Base-by-base conservation (phyloP, 2,797 vertebrate species). In the Malacoraja senta region DNA sequence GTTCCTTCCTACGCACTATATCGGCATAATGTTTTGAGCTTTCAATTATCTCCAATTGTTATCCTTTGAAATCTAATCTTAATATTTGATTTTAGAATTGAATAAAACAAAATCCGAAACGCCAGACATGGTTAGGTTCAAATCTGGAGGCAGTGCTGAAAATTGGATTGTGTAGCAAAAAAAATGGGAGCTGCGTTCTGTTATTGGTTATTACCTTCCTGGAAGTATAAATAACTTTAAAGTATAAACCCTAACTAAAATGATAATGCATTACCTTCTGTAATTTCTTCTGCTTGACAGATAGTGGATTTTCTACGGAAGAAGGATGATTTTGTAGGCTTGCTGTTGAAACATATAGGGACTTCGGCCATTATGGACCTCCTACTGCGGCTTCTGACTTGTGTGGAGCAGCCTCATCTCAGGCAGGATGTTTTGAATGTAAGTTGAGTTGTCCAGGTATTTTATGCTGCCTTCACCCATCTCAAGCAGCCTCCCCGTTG, bases 301-400 rank as follows among this genome's bases (percentile, higher is more conserved):
- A 96, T 96, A 3, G 94, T 96, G 94, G 95, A 95, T 93, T 96
- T 96, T 94, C 95, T 96, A 81, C 95, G 95, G 81, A 96, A 96
- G 94, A 96, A 96, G 94, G 96, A 96, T 0, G 95, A 96, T 80
- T 96, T 96, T 10, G 96, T 96, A 77, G 94, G 94, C 80, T 94
- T 96, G 94, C 94, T 96, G 86, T 95, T 96, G 93, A 94, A 91
- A 86, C 96, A 96, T 94, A 96, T 96, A 0, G 96, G 96, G 93
- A 96, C 96, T 79, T 96, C 96, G 0, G 96, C 96, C 74, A 95
- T 96, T 93, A 96, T 96, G 96, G 96, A 96, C 81, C 95, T 96
- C 26, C 94, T 96, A 35, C 93, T 96, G 93, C 94, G 96, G 19
- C 95, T 96, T n/a, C 95, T 96, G 15, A 96, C 96, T 10, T 96